Evolutionary conservation across 2,113 vertebrate genomes (phyloP), one percentile per base, ranked within the genome.

Genomic region (Lipophrys pholis): DNA sequence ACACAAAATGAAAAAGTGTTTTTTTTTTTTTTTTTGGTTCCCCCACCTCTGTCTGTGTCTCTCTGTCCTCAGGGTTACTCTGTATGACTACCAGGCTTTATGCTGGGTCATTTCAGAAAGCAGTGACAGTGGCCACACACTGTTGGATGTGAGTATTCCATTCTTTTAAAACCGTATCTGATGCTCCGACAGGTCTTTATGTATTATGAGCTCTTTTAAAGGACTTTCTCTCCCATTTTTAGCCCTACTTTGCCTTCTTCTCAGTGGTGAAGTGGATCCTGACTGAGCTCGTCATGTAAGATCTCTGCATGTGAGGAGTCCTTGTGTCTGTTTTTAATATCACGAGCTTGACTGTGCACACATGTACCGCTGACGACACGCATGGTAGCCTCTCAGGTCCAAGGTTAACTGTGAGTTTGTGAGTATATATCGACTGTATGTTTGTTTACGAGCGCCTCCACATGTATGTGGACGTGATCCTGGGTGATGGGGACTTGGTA

Each of bases 31-130:
- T n/a, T n/a, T n/a, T n/a, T n/a, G n/a, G n/a, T 46, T n/a, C 56
- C 15, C 51, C 2, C 55, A 1, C 79, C 49, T 60, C 9, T 53
- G 17, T 53, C 12, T 53, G 39, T 12, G 45, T 56, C 16, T 55
- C 21, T 69, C 67, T 81, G 69, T 87, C 60, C 62, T 1, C 80
- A 99, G 98, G 91, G 97, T 99, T 76, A 99, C 95, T 12, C 94
- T 99, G 52, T 99, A 98, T 84, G 96, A 99, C 94, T 99, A 98
- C 89, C 97, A 98, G 83, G 97, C 98, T 90, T 95, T 98, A 84
- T 99, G 98, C 68, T 95, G 94, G 92, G 96, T 96, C 81, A 96
- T 90, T 84, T 95, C 96, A 72, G 97, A 99, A 76, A 99, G 96
- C 63, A 99, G 96, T 17, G 97, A 95, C 80, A 92, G 96, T 45